These are phyloP conservation scores for Suricata suricatta DNA, from an alignment of 2,113 vertebrate species.

Conservation along the genomic window DNA sequence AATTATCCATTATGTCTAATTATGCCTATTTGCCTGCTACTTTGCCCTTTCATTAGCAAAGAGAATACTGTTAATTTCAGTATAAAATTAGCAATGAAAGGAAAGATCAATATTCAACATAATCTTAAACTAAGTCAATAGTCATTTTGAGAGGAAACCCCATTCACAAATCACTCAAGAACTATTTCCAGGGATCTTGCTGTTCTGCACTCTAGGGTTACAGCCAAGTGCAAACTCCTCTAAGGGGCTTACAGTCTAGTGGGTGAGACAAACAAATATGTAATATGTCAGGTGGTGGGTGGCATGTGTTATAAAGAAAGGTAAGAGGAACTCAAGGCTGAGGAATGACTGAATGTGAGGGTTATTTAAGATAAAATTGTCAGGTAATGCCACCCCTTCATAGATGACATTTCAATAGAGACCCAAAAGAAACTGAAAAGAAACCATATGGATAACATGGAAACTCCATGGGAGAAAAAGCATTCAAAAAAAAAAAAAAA, in stretches of 20 bases:
- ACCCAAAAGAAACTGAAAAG: neutral
- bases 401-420: slow-evolving; percentile 38
- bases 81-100: slow-evolving; percentile 40
- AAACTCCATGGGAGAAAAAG: neutral
- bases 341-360: neutral
- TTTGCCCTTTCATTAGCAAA: neutral
- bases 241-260: neutral
- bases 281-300: neutral
- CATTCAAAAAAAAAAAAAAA: neutral
- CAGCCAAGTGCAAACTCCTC: neutral
- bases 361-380: neutral
- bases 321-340: neutral
- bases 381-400: neutral
- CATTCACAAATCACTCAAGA: neutral
- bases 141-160: neutral
- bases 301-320: neutral
- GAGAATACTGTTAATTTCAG: neutral
- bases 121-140: slow-evolving; percentile 4
- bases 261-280: neutral
- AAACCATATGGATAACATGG: neutral
- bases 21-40: neutral
- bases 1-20: neutral
- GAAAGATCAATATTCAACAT: slow-evolving; percentile 19
- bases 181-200: neutral
- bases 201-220: neutral